Percentiles rank a stretch among this genome's conserved stretches.
Evolutionary conservation across 2,888 invertebrate species (phyloP).

Genomic region (Hartigia nigra): DNA sequence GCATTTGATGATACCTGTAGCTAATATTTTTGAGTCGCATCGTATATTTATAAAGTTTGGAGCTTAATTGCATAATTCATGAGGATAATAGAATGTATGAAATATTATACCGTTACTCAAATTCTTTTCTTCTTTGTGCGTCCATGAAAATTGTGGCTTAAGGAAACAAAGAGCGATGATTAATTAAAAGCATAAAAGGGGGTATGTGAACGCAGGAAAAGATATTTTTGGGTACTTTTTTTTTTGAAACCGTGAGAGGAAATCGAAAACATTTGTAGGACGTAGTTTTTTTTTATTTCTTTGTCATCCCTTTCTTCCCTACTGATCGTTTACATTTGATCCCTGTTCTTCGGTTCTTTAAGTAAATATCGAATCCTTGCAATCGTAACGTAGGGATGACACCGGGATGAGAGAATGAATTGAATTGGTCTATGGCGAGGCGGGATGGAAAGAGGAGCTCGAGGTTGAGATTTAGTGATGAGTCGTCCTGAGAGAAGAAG

Average conservation of each 20-base stretch:
- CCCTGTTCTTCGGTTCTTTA: background rate
- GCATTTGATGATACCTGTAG: background rate
- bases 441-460: background rate
- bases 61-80: background rate
- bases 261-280: background rate
- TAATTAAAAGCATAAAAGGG: background rate
- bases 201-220: background rate
- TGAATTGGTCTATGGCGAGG: background rate
- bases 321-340: background rate
- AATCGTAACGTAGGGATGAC: background rate
- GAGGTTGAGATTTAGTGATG: background rate
- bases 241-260: background rate
- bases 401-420: conserved; percentile 3
- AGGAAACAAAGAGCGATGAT: background rate
- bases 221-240: background rate
- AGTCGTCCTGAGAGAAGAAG: background rate
- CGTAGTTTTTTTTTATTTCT: background rate
- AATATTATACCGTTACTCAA: background rate
- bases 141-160: background rate
- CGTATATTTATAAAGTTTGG: background rate
- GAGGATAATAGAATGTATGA: background rate
- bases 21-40: background rate
- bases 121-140: background rate
- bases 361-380: background rate
- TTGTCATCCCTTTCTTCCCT: background rate